Evolutionary conservation across 2,113 vertebrate genomes (phyloP), one percentile per base, ranked within the genome.

Genomic region (Tyrannus savana): DNA sequence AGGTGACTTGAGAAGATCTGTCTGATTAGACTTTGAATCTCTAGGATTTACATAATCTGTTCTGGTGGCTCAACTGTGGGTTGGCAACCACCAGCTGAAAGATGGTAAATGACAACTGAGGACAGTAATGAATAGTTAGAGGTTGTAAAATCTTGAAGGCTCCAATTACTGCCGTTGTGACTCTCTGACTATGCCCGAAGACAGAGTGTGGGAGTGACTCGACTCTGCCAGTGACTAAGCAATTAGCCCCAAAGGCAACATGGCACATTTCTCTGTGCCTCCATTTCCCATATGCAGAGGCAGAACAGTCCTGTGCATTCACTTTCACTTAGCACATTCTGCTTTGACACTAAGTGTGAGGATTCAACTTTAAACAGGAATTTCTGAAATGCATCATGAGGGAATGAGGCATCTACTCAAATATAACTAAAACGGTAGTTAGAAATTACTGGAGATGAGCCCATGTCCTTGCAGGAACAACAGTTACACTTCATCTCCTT

Each of bases 261-360:
- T 16, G 77, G 66, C 63, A 46, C 49, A 46, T 67, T 81, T 84
- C 69, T 66, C 50, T 53, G 62, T n/a, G 62, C 90, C 89, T 98
- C 96, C 85, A 47, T 94, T 97, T 97, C 95, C 96, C 78, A 72
- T 94, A 97, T 97, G 96, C n/a, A 73, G 97, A 97, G 96, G 89
- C 90, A 49, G 60, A 95, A 85, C 80, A 42, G 77, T 67, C 49
- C 76, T 62, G 53, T 15, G 9, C 24, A 10, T 77, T 95, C 89
- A 50, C 60, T 84, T 95, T 59, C 53, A 22, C 46, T 94, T 79
- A 89, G 50, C 55, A 73, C 41, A n/a, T 71, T 90, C 59, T 63
- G 52, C 84, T 77, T 84, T 93, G 93, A 90, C 66, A 64, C 59
- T 42, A n/a, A 84, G 52, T 56, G 76, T 85, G 74, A 84, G 79